A percentile compares a stretch with the other conserved stretches of the same genome.
Conservation (phyloP, 2,888 invertebrate genomes). For the Bedellia somnulentella region DNA sequence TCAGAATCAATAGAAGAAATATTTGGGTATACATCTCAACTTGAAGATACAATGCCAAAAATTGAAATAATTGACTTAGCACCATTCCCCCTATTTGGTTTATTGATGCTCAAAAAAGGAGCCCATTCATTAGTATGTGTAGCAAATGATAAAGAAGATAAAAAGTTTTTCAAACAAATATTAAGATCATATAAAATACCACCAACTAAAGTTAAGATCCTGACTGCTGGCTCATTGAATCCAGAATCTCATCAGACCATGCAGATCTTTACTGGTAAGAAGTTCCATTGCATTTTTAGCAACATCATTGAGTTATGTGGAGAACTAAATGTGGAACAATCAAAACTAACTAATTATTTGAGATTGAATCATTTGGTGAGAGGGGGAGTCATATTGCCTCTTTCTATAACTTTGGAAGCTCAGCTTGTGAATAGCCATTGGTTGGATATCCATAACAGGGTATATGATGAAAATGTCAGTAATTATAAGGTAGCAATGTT, state of each 20-base stretch:
- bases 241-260: constrained; percentile 15
- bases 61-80: constrained; percentile 57
- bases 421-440: constrained; percentile 64
- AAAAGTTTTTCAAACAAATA: constrained; percentile 16
- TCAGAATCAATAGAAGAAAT: constrained; percentile 29
- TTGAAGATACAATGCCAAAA: constrained; percentile 26
- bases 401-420: constrained; percentile 48
- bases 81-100: constrained; percentile 65
- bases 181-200: constrained; percentile 22
- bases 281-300: constrained; percentile 56
- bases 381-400: constrained; percentile 55
- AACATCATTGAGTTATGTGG: constrained; percentile 61
- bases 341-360: constrained; percentile 22
- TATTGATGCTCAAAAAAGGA: constrained; percentile 56
- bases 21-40: constrained; percentile 24
- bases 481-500: constrained; percentile 53
- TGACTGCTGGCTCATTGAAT: constrained; percentile 28
- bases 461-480: constrained; percentile 58
- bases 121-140: no score
- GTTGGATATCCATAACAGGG: constrained; percentile 58
- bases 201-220: constrained; percentile 28
- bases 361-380: constrained; percentile 29
- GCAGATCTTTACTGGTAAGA: constrained; percentile 18
- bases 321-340: constrained; percentile 43
- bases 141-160: no score